A percentile compares a stretch with the other conserved stretches of the same genome.
These are phyloP conservation scores for Melanotaenia boesemani DNA, from an alignment of 2,797 vertebrate species.

Conservation along the genomic window DNA sequence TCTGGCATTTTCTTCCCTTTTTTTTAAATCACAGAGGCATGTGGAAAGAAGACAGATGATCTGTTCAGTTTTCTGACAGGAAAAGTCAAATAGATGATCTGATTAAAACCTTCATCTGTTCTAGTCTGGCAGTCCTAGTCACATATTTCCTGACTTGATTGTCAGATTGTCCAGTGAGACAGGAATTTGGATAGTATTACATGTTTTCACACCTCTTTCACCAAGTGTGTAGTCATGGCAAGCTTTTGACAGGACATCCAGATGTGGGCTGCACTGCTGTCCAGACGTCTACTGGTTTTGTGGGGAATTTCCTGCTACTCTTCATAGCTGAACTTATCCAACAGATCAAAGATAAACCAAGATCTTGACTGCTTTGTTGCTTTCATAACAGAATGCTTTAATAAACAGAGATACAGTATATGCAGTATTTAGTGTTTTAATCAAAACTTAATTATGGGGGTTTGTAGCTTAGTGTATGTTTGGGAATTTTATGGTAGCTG, in stretches of 20 bases:
- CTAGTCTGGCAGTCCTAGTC: conserved; percentile 14
- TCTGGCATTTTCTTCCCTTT: conserved; percentile 48
- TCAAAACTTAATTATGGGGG: conserved; percentile 66
- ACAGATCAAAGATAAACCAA: conserved; percentile 12
- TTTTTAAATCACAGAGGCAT: conserved; percentile 27
- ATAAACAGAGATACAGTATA: conserved; percentile 19
- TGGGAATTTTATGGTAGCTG: conserved; percentile 67
- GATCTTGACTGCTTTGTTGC: not conserved
- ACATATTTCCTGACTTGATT: conserved; percentile 25
- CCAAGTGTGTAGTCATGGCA: conserved; percentile 32
- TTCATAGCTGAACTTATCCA: conserved; percentile 23
- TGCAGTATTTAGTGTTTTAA: conserved; percentile 58
- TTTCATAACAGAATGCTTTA: not conserved
- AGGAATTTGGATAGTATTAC: conserved; percentile 22
- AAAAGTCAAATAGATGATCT: conserved; percentile 38
- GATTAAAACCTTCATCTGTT: conserved; percentile 35
- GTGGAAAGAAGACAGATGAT: conserved; percentile 27
- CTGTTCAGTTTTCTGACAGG: conserved; percentile 23
- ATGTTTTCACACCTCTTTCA: conserved; percentile 44
- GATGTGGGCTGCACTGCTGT: conserved; percentile 28
- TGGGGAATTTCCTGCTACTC: conserved; percentile 26
- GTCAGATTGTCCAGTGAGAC: conserved; percentile 30
- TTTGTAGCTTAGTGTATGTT: conserved; percentile 66
- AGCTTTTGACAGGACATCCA: conserved; percentile 42
- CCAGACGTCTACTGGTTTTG: conserved; percentile 20